Evolutionary conservation across 2,113 vertebrate species (phyloP).

Genomic region (Glareola pratincola): DNA sequence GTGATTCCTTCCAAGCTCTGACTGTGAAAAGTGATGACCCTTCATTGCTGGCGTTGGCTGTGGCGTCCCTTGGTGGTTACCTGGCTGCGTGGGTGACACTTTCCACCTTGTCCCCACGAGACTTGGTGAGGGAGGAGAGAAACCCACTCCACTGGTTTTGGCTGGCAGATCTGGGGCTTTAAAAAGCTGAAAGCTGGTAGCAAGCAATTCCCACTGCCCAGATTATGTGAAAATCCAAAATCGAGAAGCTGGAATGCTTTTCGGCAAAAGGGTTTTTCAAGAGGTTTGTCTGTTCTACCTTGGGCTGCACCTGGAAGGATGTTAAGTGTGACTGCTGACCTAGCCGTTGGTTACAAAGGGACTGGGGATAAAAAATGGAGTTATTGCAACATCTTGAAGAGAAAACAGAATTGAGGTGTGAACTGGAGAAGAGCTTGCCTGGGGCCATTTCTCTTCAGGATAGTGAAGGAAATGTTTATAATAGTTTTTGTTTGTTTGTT

Average conservation of each 20-base stretch:
- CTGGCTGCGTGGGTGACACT: accelerated
- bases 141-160: neutral
- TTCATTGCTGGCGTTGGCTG: accelerated
- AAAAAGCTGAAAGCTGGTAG: neutral
- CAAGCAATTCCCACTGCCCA: neutral
- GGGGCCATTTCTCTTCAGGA: neutral
- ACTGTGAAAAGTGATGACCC: neutral
- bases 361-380: neutral
- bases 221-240: neutral
- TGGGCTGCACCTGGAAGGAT: too few species aligned
- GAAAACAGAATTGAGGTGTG: neutral
- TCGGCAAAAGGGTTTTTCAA: neutral
- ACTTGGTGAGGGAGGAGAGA: neutral
- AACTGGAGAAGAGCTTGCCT: neutral
- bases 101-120: accelerated
- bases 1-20: neutral
- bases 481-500: too few species aligned
- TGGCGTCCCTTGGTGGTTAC: neutral
- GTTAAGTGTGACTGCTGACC: neutral
- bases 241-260: neutral
- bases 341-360: neutral
- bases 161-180: neutral
- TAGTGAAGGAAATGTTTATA: neutral
- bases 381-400: neutral
- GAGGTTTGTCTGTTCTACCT: neutral